Conservation (phyloP, 2,888 invertebrate species). For the Noctua comes region DNA sequence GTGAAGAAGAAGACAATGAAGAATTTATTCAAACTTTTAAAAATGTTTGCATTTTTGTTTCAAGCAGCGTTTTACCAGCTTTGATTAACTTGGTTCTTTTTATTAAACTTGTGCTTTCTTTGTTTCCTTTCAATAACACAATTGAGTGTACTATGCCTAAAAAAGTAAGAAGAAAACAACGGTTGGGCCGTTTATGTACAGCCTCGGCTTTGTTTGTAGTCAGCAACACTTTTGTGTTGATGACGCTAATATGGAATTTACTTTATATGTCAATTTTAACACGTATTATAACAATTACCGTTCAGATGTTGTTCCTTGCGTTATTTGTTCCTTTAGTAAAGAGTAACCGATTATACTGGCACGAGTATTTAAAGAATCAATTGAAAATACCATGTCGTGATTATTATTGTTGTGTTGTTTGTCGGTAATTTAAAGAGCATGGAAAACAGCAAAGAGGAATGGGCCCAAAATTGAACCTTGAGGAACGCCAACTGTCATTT, state of each 20-base stretch:
- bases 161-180: constrained; percentile 2
- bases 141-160: neutral
- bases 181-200: constrained; percentile 9
- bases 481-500: neutral
- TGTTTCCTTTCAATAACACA: constrained; percentile 6
- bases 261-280: neutral
- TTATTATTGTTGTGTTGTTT: neutral
- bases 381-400: neutral
- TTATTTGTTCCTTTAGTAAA: constrained; percentile 30
- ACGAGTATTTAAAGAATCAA: constrained; percentile 14
- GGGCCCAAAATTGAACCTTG: neutral
- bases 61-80: neutral
- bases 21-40: neutral
- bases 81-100: constrained; percentile 18
- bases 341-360: constrained; percentile 12
- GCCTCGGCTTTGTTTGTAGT: constrained; percentile 22
- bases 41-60: neutral
- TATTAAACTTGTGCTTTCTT: constrained; percentile 7
- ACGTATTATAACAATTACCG: constrained; percentile 1
- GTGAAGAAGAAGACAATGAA: neutral
- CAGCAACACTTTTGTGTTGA: constrained; percentile 17
- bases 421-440: neutral
- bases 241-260: constrained; percentile 8
- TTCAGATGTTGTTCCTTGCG: constrained; percentile 3
- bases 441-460: neutral